Percentiles rank a stretch among this genome's conserved stretches.
Evolutionary conservation across 1,140 invertebrate species (phyloP).

Genomic region (Aphis craccivora): DNA sequence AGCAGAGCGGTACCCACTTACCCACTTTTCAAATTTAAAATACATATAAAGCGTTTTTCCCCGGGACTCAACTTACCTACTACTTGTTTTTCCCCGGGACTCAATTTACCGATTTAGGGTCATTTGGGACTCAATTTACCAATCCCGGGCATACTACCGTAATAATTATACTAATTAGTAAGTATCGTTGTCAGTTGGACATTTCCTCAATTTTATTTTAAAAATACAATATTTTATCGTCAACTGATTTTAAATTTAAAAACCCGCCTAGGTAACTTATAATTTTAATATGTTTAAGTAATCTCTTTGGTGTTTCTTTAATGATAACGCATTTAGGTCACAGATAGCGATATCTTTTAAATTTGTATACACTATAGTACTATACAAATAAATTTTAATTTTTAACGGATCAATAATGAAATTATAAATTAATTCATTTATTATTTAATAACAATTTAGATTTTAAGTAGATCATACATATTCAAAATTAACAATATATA

Average conservation of each 20-base stretch:
- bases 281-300: not conserved
- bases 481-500: not conserved
- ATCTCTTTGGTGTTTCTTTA: not conserved
- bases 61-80: no score
- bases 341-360: not conserved
- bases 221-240: not conserved
- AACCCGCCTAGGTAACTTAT: not conserved
- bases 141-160: not conserved
- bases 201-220: not conserved
- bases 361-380: not conserved
- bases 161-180: not conserved
- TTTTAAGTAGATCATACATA: not conserved
- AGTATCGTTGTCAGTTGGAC: no score
- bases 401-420: constrained; percentile 29
- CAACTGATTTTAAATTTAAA: not conserved
- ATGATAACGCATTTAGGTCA: constrained; percentile 17
- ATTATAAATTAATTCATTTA: not conserved
- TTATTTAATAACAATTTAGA: not conserved
- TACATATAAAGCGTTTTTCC: no score
- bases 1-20: no score
- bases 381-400: constrained; percentile 5
- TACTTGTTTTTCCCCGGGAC: no score
- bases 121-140: no score
- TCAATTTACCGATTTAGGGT: no score
- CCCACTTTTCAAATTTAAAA: no score